Base-by-base conservation (phyloP, 2,797 vertebrate species). In the Brotula barbata region DNA sequence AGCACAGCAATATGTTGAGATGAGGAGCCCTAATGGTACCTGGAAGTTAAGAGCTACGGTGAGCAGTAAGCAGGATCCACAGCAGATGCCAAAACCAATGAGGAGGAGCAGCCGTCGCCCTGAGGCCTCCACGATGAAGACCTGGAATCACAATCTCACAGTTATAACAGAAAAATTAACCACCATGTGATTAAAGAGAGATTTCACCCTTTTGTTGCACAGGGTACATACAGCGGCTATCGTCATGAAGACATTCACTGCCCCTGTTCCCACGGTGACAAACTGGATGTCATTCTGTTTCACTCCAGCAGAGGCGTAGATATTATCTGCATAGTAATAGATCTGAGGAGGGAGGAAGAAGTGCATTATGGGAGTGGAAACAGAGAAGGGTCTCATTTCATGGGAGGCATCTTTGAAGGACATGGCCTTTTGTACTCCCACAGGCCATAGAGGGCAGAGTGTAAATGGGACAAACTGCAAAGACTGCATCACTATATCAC, bases 291-390 rank as follows among this genome's bases (percentile, higher is more conserved):
- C 76, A 0, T 47, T 52, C 1, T 13, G 6, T 0, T 55, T 39
- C 46, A 99, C 94, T 0, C 95, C 95, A 0, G 97, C 94, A 0
- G 78, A 81, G 51, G 36, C 5, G 11, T 96, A 99, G 77, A 99
- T 98, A 33, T 73, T 87, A 70, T 98, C 92, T 0, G 97, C 94
- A 0, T 98, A 99, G 88, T 97, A 99, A 86, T 97, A 98, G 55
- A 99, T 93, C 97, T 98, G 83, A 58, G 65, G 53, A 23, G 8
- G 9, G 28, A 46, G 6, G 64, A 23, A 59, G n/a, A 68, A 21
- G 54, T 11, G 31, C 8, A 21, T 21, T 0, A 23, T 15, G 0
- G 17, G 31, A 28, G 37, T 22, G 17, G 7, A 53, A 17, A 11
- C n/a, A 41, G 37, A 54, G 25, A n/a, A 7, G 15, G 2, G 34